phyloP scores from a whole-genome alignment of 2,888 invertebrate genomes.

The Chesias legatella region DNA sequence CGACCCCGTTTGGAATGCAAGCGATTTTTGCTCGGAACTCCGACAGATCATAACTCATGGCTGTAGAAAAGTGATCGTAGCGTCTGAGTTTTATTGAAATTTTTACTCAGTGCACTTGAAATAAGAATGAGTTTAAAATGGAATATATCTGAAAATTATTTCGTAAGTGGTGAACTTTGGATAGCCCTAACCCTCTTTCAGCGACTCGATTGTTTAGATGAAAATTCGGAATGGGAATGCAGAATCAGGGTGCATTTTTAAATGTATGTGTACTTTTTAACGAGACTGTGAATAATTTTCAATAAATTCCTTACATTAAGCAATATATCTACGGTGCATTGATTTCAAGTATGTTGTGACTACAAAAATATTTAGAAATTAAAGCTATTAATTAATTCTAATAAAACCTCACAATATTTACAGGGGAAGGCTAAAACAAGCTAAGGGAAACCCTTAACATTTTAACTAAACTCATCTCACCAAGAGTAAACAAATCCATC shows the following conservation, averaged over 20 bases:
- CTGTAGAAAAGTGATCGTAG: conserved; percentile 53
- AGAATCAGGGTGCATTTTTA: conserved; percentile 61
- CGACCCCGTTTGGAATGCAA: conserved; percentile 43
- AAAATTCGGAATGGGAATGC: conserved; percentile 55
- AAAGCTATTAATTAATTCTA: too few relatives aligned
- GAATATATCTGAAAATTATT: conserved; percentile 36
- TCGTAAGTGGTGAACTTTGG: conserved; percentile 47
- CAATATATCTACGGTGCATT: too few relatives aligned
- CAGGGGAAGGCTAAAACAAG: too few relatives aligned
- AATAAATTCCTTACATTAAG: too few relatives aligned
- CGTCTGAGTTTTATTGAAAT: conserved; percentile 28
- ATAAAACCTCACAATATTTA: too few relatives aligned
- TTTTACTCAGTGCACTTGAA: conserved; percentile 17
- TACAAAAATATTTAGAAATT: too few relatives aligned
- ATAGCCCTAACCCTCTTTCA: conserved; percentile 54
- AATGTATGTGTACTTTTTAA: conserved; percentile 24
- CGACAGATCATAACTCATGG: conserved; percentile 67
- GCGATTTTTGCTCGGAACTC: conserved; percentile 56
- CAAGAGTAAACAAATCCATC: too few relatives aligned
- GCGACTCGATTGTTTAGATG: conserved; percentile 75
- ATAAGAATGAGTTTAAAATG: conserved; percentile 22
- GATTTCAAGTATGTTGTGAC: too few relatives aligned
- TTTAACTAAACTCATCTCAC: too few relatives aligned
- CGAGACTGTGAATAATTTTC: conserved; percentile 19
- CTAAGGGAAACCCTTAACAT: too few relatives aligned